Conservation (phyloP, 1,140 invertebrate genomes). For the Drosophila paulistorum region DNA sequence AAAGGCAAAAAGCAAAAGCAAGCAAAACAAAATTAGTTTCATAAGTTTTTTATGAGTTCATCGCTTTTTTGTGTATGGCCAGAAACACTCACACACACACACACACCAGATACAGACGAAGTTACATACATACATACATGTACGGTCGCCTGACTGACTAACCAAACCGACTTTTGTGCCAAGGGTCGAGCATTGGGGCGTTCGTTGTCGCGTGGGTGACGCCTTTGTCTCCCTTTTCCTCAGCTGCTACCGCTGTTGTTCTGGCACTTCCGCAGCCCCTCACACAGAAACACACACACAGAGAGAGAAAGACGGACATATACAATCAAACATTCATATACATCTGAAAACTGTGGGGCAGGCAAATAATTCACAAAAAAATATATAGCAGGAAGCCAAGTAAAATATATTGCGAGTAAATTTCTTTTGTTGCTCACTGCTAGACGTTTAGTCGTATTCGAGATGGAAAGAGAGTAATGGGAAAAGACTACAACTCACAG, state of each 20-base stretch:
- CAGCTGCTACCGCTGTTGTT: constrained; percentile 39
- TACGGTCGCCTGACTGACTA: constrained; percentile 63
- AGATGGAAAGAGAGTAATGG: constrained; percentile 10
- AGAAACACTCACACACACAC: constrained; percentile 30
- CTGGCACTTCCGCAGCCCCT: constrained; percentile 63
- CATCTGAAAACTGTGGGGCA: constrained; percentile 15
- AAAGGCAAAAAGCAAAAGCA: constrained; percentile 75
- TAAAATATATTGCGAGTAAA: constrained; percentile 74
- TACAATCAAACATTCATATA: constrained; percentile 16
- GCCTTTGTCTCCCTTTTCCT: constrained; percentile 15
- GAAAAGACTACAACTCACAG: constrained; percentile 7
- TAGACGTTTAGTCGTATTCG: constrained; percentile 61
- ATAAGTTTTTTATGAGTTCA: constrained; percentile 82
- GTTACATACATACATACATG: constrained; percentile 44
- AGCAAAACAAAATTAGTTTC: constrained; percentile 81
- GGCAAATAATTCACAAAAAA: constrained; percentile 31
- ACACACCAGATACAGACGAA: constrained; percentile 32
- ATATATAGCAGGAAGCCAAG: constrained; percentile 71
- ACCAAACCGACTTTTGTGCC: constrained; percentile 73
- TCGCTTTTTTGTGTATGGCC: constrained; percentile 73
- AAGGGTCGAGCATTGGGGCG: constrained; percentile 73
- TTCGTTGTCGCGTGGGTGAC: constrained; percentile 65
- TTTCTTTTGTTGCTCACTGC: constrained; percentile 72
- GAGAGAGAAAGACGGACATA: constrained; percentile 32
- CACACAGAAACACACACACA: constrained; percentile 17